These are phyloP conservation scores for Epiblema foenella DNA, from an alignment of 2,888 invertebrate species.

Conservation along the genomic window DNA sequence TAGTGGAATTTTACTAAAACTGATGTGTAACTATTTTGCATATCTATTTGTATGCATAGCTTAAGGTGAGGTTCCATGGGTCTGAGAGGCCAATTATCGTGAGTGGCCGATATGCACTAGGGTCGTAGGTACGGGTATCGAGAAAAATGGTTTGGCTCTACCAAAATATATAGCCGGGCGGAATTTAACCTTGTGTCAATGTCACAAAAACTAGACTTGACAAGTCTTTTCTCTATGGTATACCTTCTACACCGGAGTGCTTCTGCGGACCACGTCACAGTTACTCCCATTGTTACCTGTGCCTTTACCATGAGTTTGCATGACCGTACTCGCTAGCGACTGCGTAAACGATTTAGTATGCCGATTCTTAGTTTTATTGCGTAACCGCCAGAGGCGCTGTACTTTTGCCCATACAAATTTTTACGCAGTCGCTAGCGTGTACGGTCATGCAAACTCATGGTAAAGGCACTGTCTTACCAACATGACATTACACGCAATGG, in stretches of 20 bases:
- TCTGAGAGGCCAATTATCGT: neutral
- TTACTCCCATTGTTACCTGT: no score
- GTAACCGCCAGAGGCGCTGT: no score
- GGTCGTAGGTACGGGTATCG: neutral
- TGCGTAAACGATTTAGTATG: no score
- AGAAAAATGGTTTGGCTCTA: neutral
- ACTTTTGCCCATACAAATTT: no score
- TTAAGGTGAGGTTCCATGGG: conserved; percentile 4
- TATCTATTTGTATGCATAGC: conserved; percentile 10
- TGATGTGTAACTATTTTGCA: neutral
- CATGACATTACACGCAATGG: no score
- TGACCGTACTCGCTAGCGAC: no score
- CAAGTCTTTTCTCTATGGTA: no score
- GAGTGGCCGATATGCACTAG: neutral
- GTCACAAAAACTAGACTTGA: neutral
- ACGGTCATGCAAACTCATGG: no score
- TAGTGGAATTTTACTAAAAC: conserved; percentile 15
- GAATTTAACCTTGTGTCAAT: neutral
- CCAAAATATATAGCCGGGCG: neutral
- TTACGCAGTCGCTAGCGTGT: no score
- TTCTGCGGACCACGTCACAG: neutral
- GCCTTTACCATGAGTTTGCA: no score
- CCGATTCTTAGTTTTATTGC: no score
- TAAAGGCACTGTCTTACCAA: no score
- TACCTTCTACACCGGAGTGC: neutral